Evolutionary conservation across 1,140 invertebrate species (phyloP).

Genomic region (Penaeus japonicus): DNA sequence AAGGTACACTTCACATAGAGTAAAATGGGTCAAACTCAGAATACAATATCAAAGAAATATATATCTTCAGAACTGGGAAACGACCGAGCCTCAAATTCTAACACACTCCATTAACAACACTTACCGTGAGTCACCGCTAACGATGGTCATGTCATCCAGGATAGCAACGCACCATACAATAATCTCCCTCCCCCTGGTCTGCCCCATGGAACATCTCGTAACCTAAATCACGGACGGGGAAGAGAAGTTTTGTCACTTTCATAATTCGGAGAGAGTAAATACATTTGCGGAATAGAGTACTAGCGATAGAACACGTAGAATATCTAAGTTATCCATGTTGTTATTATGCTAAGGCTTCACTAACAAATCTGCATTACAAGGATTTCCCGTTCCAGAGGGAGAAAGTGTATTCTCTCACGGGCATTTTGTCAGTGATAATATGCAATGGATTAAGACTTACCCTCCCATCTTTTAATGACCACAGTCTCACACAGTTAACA

Average conservation of each 20-base stretch:
- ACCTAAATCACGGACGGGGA: slow-evolving; percentile 71
- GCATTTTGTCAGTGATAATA: not conserved
- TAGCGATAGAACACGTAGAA: too few relatives aligned
- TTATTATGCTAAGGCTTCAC: too few relatives aligned
- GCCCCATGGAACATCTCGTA: slow-evolving; percentile 68
- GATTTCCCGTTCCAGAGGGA: not conserved
- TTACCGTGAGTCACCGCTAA: slow-evolving; percentile 84
- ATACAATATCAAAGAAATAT: not conserved
- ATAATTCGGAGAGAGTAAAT: not conserved
- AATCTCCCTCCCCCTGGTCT: slow-evolving; percentile 70
- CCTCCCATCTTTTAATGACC: slow-evolving; percentile 83
- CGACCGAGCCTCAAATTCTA: not conserved
- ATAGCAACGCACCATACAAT: slow-evolving; percentile 87
- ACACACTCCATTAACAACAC: not conserved
- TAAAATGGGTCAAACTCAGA: not conserved
- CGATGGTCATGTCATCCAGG: slow-evolving; percentile 80
- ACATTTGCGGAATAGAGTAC: too few relatives aligned
- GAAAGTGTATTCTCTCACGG: too few relatives aligned
- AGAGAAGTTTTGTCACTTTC: not conserved
- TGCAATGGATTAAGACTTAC: slow-evolving; percentile 67
- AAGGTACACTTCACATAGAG: not conserved
- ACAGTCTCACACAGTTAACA: slow-evolving; percentile 82
- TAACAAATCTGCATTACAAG: not conserved
- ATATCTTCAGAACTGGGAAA: not conserved
- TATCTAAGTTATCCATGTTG: too few relatives aligned